These are phyloP conservation scores for Dromiciops gliroides DNA, from an alignment of 2,113 vertebrate genomes.

Conservation along the genomic window DNA sequence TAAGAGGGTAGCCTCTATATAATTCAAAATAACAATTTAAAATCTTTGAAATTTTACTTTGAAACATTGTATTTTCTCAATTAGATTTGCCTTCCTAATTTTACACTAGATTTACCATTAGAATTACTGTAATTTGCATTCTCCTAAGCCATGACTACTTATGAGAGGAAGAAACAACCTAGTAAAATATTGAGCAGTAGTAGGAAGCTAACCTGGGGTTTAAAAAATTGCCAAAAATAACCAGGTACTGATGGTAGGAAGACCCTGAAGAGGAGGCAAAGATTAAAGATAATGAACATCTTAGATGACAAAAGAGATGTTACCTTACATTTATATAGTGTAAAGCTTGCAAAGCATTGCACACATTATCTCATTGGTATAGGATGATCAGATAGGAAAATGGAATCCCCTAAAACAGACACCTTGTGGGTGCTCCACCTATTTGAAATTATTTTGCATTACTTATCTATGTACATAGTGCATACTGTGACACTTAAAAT, in stretches of 20 bases:
- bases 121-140: not conserved
- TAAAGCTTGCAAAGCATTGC: not conserved
- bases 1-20: not conserved
- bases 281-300: not conserved
- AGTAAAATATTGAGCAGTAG: not conserved
- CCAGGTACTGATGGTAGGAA: not conserved
- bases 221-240: not conserved
- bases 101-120: not conserved
- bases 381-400: not conserved
- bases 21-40: not conserved
- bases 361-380: not conserved
- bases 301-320: not conserved
- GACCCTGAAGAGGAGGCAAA: not conserved
- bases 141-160: not conserved
- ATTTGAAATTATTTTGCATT: not conserved
- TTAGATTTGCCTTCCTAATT: not conserved
- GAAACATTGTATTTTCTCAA: not conserved
- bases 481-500: too few species aligned
- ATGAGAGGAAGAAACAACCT: not conserved
- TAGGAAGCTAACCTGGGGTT: not conserved
- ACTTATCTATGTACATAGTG: not conserved
- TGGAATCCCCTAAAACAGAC: not conserved
- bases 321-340: not conserved
- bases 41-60: not conserved
- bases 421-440: not conserved